Evolutionary conservation across 92 coral and sea anemone species (phyloP).

Genomic region (Micromussa lordhowensis): DNA sequence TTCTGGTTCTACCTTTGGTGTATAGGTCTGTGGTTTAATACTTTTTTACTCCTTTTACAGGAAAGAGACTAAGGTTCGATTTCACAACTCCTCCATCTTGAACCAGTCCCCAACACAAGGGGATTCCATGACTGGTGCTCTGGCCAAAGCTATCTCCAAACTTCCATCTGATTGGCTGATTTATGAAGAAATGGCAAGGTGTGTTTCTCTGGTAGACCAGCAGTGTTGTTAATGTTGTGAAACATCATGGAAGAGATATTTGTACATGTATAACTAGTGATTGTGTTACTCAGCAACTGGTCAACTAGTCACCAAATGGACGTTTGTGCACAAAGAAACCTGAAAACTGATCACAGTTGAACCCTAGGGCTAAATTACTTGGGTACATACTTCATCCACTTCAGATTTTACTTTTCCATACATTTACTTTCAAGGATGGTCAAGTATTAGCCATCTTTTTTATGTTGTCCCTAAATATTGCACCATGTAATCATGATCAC

Average conservation of each 20-base stretch:
- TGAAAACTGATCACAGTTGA: no score
- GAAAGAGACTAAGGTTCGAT: conserved; percentile 90
- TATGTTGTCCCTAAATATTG: no score
- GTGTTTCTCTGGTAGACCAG: background rate
- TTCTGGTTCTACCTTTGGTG: background rate
- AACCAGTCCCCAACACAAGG: conserved; percentile 78
- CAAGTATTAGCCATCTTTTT: no score
- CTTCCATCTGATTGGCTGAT: conserved; percentile 96
- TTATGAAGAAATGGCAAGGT: conserved; percentile 99
- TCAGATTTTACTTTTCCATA: no score
- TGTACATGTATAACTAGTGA: background rate
- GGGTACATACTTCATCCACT: no score
- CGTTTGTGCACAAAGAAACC: background rate
- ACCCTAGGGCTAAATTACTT: no score
- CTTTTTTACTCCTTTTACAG: conserved; percentile 40
- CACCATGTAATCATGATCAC: background rate
- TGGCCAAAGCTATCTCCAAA: conserved; percentile 69
- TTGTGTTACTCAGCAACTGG: background rate
- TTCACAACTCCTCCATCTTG: conserved; percentile 87
- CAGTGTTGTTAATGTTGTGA: background rate
- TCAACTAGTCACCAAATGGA: background rate
- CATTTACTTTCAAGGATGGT: no score
- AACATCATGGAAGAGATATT: background rate
- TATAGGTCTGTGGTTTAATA: background rate
- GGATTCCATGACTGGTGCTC: conserved; percentile 66